A percentile compares a stretch with the other conserved stretches of the same genome.
Evolutionary conservation across 2,113 vertebrate genomes (phyloP).

Genomic region (Carlito syrichta): DNA sequence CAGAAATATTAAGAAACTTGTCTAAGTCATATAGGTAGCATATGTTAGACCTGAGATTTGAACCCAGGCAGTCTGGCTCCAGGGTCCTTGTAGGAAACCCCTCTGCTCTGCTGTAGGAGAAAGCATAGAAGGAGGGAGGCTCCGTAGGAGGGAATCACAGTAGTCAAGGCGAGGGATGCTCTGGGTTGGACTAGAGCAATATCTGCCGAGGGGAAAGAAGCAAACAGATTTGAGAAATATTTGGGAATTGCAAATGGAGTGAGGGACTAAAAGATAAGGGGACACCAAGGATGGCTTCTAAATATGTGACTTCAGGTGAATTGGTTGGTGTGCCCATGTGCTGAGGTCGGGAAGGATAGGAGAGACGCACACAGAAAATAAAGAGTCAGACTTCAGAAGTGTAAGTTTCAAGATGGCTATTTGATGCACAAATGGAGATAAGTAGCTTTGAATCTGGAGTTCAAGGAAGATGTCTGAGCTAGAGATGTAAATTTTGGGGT

Average conservation of each 20-base stretch:
- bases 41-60: neutral
- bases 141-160: neutral
- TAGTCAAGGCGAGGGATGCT: neutral
- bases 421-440: too few species aligned
- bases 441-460: neutral
- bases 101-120: neutral
- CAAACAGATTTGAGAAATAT: neutral
- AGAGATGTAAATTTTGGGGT: neutral
- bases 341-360: neutral
- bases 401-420: neutral
- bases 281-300: neutral
- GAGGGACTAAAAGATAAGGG: neutral
- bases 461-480: neutral
- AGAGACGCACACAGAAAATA: neutral
- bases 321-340: neutral
- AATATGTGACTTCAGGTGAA: neutral
- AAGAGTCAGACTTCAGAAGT: neutral
- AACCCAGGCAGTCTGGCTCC: neutral
- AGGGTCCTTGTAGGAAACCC: neutral
- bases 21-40: neutral
- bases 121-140: neutral
- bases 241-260: neutral
- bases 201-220: neutral
- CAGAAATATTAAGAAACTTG: neutral
- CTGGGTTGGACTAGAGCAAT: neutral